phyloP scores from a whole-genome alignment of 2,113 vertebrate species.

The Thamnaconus septentrionalis region DNA sequence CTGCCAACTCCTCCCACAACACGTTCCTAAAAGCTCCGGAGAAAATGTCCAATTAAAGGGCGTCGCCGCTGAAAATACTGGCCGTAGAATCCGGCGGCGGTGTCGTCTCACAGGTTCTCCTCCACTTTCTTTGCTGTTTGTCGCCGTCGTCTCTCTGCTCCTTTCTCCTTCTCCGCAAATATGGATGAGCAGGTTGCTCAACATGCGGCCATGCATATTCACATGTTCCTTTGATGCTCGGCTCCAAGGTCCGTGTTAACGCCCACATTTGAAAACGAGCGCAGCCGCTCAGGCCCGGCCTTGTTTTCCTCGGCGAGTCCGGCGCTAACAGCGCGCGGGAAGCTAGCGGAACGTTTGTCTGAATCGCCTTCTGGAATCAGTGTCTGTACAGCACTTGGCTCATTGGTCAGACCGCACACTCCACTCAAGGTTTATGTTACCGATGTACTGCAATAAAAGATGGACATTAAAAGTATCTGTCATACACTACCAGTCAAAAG shows the following conservation, averaged over 20 bases:
- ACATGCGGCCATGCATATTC: conserved; percentile 58
- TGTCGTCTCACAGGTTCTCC: conserved; percentile 4
- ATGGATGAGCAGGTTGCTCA: conserved; percentile 19
- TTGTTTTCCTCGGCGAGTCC: too few species aligned
- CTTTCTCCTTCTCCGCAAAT: conserved; percentile 15
- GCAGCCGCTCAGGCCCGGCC: too few species aligned
- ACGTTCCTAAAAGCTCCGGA: not conserved
- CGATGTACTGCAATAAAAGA: too few species aligned
- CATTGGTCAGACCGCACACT: too few species aligned
- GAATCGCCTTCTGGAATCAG: too few species aligned
- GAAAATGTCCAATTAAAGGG: not conserved
- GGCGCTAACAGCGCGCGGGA: too few species aligned
- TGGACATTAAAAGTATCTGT: too few species aligned
- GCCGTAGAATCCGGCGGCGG: conserved; percentile 18
- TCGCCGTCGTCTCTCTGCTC: not conserved
- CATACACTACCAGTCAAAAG: too few species aligned
- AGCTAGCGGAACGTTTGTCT: too few species aligned
- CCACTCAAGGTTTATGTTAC: too few species aligned
- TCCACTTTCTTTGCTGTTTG: not conserved
- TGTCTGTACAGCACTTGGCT: too few species aligned
- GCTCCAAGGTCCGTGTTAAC: conserved; percentile 27
- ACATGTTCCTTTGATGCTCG: conserved; percentile 44
- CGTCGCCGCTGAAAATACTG: conserved; percentile 25
- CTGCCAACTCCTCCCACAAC: not conserved
- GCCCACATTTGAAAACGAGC: conserved; percentile 7